A percentile compares a stretch with the other conserved stretches of the same genome.
Conservation (phyloP, 1,140 invertebrate species). For the Pseudomyrmex cubaensis region DNA sequence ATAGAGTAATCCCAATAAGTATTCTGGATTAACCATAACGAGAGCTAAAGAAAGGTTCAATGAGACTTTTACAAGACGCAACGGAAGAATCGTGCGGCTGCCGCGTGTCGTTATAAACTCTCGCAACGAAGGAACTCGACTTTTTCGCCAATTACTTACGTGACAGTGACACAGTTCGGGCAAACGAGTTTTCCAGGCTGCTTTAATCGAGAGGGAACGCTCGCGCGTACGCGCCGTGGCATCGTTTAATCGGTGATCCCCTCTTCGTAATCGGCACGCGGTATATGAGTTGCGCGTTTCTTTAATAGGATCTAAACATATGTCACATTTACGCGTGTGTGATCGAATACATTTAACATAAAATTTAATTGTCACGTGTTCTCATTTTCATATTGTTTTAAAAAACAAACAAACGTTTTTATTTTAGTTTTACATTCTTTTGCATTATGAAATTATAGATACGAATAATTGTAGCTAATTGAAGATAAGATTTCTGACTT, state of each 20-base stretch:
- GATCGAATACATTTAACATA: conserved; percentile 1
- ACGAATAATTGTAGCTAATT: not conserved
- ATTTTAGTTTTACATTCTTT: not conserved
- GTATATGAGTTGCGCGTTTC: conserved; percentile 28
- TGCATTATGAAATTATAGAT: not conserved
- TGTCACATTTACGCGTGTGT: not conserved
- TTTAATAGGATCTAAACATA: not conserved
- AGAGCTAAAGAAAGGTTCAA: not conserved
- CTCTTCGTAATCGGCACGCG: conserved; percentile 22
- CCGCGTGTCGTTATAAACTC: not conserved
- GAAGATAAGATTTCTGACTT: not conserved
- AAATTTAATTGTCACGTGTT: not conserved
- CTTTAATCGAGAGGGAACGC: conserved; percentile 53
- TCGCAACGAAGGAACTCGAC: conserved; percentile 27
- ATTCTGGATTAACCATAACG: not conserved
- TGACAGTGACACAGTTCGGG: conserved; percentile 55
- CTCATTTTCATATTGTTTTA: not conserved
- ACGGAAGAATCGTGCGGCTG: not conserved
- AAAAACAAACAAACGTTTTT: not conserved
- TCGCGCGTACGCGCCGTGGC: not conserved
- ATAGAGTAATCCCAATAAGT: not conserved
- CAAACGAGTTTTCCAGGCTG: conserved; percentile 55
- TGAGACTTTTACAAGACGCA: not conserved
- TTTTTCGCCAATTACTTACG: conserved; percentile 54
- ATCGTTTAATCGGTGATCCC: conserved; percentile 39